A percentile compares a stretch with the other conserved stretches of the same genome.
Evolutionary conservation across 2,888 invertebrate species (phyloP).

Genomic region (Thelaira solivaga): DNA sequence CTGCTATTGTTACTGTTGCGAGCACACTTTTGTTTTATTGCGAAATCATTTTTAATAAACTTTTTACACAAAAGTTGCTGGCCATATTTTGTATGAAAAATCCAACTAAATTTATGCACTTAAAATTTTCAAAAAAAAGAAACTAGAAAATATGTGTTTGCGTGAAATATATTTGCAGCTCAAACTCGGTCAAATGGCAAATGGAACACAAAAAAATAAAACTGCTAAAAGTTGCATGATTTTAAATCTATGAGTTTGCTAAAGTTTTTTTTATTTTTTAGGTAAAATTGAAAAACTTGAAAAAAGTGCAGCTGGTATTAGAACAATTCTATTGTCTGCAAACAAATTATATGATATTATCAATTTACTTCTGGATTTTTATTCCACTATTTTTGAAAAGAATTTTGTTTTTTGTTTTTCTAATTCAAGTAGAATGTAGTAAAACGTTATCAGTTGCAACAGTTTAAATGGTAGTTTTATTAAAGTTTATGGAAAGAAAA

Average conservation of each 20-base stretch:
- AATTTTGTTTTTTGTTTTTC: conserved; percentile 9
- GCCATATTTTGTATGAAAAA: conserved; percentile 22
- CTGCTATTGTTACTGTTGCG: neutral
- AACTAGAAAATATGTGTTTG: conserved; percentile 37
- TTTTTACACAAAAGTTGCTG: conserved; percentile 28
- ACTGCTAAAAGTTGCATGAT: conserved; percentile 42
- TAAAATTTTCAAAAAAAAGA: conserved; percentile 28
- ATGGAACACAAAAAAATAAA: conserved; percentile 4
- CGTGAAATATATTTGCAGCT: conserved; percentile 34
- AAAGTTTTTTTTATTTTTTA: conserved; percentile 15
- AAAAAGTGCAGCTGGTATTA: conserved; percentile 45
- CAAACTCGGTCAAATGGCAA: conserved; percentile 54
- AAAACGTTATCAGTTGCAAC: conserved; percentile 28
- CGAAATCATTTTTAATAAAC: conserved; percentile 39
- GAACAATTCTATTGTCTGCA: conserved; percentile 36
- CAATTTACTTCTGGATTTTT: conserved; percentile 14
- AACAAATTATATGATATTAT: conserved; percentile 43
- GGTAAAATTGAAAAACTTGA: conserved; percentile 49
- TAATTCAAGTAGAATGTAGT: neutral
- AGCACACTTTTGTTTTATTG: neutral
- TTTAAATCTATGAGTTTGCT: conserved; percentile 5
- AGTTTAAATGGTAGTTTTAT: conserved; percentile 2
- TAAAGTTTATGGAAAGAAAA: neutral
- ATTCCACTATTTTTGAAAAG: no score
- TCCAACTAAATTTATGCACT: conserved; percentile 34